Base-by-base conservation (phyloP, 2,797 vertebrate genomes). In the Neosilurus mollespiculum region DNA sequence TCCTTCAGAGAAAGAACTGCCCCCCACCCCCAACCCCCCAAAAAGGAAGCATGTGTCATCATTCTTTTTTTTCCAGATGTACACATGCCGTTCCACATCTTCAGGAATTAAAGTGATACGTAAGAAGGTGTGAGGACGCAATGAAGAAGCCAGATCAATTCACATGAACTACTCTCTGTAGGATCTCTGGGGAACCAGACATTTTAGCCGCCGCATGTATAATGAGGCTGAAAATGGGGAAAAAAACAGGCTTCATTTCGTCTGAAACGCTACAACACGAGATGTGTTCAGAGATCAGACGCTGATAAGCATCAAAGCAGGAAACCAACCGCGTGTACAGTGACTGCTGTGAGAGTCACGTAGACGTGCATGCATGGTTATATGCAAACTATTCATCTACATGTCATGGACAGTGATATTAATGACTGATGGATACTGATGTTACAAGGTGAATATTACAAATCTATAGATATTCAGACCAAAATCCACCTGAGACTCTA, bases 231-330 rank as follows among this genome's bases (percentile, higher is more conserved):
- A 54, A 82, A 82, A 61, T 9, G 14, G 37, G 26, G 12, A 77
- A 56, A 54, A 64, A 72, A 76, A 53, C 22, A 77, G 26, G 5
- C 51, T 53, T 24, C 49, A 9, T 16, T 75, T 11, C 20, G 3
- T 4, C 69, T 22, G 51, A 65, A 78, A 83, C 51, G 14, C 58
- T 72, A 12, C 11, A 20, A 11, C 20, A 20, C 0, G 26, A 26
- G 59, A 61, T 20, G 22, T 69, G 71, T 51, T 62, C 12, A 30
- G 43, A 34, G 18, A 76, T 76, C 54, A 34, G 70, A 56, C 59
- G 56, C 15, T 54, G 22, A 82, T 61, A 81, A 85, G 81, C 85
- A 85, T 83, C 73, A 66, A 62, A 16, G 69, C 53, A 20, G 81
- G 43, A 79, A 75, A 67, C 69, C 24, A 54, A 54, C 66, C 51